A percentile compares a stretch with the other conserved stretches of the same genome.
Conservation (phyloP, 2,888 invertebrate genomes). For the Acanthopleura granulata region DNA sequence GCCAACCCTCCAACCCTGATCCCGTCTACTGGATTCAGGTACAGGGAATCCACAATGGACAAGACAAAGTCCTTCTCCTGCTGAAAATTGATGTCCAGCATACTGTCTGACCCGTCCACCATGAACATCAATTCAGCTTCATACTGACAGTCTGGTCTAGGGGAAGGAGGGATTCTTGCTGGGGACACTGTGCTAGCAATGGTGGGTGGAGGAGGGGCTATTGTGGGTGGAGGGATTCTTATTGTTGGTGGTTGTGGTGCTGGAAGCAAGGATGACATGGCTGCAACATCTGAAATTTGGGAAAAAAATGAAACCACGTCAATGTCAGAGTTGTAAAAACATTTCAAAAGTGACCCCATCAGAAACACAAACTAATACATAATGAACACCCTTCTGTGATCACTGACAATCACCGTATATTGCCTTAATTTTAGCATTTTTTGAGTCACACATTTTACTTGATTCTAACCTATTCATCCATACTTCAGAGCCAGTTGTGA, state of each 20-base stretch:
- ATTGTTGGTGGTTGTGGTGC: not conserved
- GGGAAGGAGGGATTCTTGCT: not conserved
- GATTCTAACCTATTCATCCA: no score
- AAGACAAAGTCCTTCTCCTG: conserved; percentile 11
- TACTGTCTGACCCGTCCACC: not conserved
- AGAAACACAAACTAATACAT: no score
- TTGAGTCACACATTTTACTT: no score
- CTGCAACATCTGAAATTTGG: no score
- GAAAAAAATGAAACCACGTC: no score
- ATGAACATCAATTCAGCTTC: not conserved
- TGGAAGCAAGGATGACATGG: no score
- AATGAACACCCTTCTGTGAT: no score
- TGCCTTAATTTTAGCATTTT: no score
- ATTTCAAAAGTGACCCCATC: no score
- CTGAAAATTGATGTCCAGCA: not conserved
- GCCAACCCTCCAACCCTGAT: not conserved
- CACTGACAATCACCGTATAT: no score
- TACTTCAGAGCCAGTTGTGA: no score
- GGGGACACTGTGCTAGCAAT: not conserved
- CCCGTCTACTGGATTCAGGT: not conserved
- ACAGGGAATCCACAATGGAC: not conserved
- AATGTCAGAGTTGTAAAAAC: no score
- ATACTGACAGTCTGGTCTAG: not conserved
- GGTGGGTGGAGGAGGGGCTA: not conserved
- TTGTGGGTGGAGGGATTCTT: not conserved